Evolutionary conservation across 2,888 invertebrate species (phyloP).

Genomic region (Calliopum simillimum): DNA sequence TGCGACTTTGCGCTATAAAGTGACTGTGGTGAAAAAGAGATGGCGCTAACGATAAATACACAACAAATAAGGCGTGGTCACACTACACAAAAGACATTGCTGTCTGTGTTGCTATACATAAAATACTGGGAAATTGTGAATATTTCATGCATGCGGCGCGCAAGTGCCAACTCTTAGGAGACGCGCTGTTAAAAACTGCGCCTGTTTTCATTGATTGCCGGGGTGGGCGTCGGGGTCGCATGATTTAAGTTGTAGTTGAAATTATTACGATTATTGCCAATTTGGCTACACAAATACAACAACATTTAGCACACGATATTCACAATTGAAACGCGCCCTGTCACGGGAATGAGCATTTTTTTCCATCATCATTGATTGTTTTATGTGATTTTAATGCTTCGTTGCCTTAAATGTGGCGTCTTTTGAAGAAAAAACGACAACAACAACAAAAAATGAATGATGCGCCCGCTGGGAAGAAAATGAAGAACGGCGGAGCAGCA

Average conservation of each 20-base stretch:
- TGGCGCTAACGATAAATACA: neutral
- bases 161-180: too few relatives aligned
- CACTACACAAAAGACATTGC: too few relatives aligned
- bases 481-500: neutral
- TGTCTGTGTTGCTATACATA: too few relatives aligned
- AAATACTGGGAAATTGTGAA: too few relatives aligned
- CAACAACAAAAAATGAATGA: neutral
- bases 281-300: slow-evolving; percentile 42
- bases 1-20: neutral
- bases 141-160: too few relatives aligned
- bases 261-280: slow-evolving; percentile 53
- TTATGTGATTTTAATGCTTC: slow-evolving; percentile 60
- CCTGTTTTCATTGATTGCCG: neutral
- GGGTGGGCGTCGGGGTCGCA: neutral
- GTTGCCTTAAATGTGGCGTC: neutral
- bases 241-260: slow-evolving; percentile 22
- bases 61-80: neutral
- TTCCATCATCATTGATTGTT: slow-evolving; percentile 55
- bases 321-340: neutral
- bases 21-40: neutral
- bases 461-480: neutral
- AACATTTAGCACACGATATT: slow-evolving; percentile 3
- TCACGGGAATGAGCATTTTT: neutral
- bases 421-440: neutral
- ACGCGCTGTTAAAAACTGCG: neutral